Base-by-base conservation (phyloP, 2,888 invertebrate genomes). In the Drosophila histrio region DNA sequence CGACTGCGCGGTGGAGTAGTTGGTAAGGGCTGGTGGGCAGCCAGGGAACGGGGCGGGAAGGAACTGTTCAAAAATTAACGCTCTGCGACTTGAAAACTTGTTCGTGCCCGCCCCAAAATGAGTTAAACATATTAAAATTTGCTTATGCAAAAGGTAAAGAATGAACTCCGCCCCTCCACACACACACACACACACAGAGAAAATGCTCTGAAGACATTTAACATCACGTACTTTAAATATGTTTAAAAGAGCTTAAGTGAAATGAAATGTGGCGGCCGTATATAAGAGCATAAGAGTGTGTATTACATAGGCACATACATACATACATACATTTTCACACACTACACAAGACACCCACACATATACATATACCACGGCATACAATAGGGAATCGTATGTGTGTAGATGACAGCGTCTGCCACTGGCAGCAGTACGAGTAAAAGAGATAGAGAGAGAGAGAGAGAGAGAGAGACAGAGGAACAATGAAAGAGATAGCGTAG, bases 71-170 rank as follows among this genome's bases (percentile, higher is more conserved):
- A 88, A 88, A 83, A 83, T 83, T 77, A 87, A 88, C 82, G 79
- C 68, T 71, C 39, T 78, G 70, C 70, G 63, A 47, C 53, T 62
- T 44, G 58, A 22, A 22, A 73, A 56, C 24, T 78, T 49, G 34
- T 19, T 52, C 61, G 61, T 59, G 43, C 34, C 50, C 19, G 36
- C 17, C 36, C 44, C 86, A 30, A 71, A 87, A 81, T 78, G 89
- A 88, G 87, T 83, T 88, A 88, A 88, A 88, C 87, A 87, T 83
- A 88, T 88, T 83, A 88, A 84, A 82, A 88, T 88, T 81, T 83
- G 88, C 87, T 72, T 86, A 83, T 86, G 84, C 72, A 66, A 72
- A 79, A 75, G 71, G 83, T 70, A 56, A 54, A 66, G 75, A 67
- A 73, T 47, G 58, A 62, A 73, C 47, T 7, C 24, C 43, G 17